Percentiles rank a stretch among this genome's conserved stretches.
Conservation (phyloP, 2,888 invertebrate species). For the Acanthosepion pharaonis region DNA sequence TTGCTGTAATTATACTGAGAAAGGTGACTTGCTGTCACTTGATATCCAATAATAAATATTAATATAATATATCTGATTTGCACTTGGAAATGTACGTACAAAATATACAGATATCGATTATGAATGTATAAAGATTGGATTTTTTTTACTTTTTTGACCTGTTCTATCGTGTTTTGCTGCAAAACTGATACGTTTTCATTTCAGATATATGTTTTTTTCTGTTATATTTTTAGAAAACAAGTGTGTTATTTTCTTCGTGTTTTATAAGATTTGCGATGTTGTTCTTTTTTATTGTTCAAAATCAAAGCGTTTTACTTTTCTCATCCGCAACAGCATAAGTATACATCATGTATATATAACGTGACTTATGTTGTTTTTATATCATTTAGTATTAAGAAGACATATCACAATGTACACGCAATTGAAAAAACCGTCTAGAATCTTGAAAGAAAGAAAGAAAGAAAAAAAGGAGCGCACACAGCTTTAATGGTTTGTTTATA, state of each 20-base stretch:
- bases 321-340: not conserved
- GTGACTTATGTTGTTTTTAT: not conserved
- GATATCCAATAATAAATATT: no score
- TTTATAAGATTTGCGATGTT: not conserved
- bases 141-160: no score
- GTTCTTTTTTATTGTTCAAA: not conserved
- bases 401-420: not conserved
- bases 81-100: no score
- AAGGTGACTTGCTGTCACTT: no score
- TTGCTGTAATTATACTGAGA: no score
- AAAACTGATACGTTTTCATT: no score
- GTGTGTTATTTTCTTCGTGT: not conserved
- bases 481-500: not conserved
- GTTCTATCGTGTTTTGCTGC: no score
- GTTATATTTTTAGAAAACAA: not conserved
- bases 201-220: not conserved
- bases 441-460: not conserved
- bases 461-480: not conserved
- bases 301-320: not conserved
- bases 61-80: no score
- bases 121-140: no score
- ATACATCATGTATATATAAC: not conserved
- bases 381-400: not conserved
- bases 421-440: not conserved
- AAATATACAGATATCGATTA: no score